A percentile compares a stretch with the other conserved stretches of the same genome.
Evolutionary conservation across 2,888 invertebrate species (phyloP).

Genomic region (Sphaerophoria rueppellii): DNA sequence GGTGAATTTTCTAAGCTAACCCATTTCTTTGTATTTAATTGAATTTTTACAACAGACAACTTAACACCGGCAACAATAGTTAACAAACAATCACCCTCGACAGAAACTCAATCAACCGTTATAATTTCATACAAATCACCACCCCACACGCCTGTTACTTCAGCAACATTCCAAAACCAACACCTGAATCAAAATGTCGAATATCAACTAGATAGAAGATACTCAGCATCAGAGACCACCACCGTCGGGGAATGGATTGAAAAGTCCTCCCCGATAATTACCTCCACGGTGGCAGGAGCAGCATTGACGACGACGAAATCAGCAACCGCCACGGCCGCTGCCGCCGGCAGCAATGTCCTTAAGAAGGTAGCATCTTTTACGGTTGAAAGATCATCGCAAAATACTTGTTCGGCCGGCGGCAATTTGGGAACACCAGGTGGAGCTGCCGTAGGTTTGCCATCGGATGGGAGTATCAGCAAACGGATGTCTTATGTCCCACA

Average conservation of each 20-base stretch:
- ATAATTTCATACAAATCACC: constrained; percentile 82
- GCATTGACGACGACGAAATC: constrained; percentile 66
- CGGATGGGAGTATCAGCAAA: constrained; percentile 81
- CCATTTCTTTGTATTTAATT: constrained; percentile 66
- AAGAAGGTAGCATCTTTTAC: constrained; percentile 93
- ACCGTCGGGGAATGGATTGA: constrained; percentile 21
- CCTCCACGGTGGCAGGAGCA: constrained; percentile 43
- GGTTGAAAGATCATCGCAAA: constrained; percentile 85
- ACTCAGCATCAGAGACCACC: constrained; percentile 17
- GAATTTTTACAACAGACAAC: constrained; percentile 75
- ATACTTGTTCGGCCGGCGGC: constrained; percentile 67
- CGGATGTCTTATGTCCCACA: constrained; percentile 91
- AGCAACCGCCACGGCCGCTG: constrained; percentile 72
- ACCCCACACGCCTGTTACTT: constrained; percentile 80
- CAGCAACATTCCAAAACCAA: constrained; percentile 45
- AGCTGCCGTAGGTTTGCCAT: constrained; percentile 43
- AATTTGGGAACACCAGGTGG: constrained; percentile 57
- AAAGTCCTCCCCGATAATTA: constrained; percentile 63
- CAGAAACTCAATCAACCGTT: constrained; percentile 82
- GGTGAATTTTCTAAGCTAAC: constrained; percentile 33
- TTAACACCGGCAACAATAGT: constrained; percentile 74
- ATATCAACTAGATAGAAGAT: constrained; percentile 49
- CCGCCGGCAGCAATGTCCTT: constrained; percentile 87
- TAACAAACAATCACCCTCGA: constrained; percentile 75
- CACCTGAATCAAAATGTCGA: constrained; percentile 59